Evolutionary conservation across 1,140 invertebrate genomes (phyloP).

Genomic region (Caerostris extrusa): DNA sequence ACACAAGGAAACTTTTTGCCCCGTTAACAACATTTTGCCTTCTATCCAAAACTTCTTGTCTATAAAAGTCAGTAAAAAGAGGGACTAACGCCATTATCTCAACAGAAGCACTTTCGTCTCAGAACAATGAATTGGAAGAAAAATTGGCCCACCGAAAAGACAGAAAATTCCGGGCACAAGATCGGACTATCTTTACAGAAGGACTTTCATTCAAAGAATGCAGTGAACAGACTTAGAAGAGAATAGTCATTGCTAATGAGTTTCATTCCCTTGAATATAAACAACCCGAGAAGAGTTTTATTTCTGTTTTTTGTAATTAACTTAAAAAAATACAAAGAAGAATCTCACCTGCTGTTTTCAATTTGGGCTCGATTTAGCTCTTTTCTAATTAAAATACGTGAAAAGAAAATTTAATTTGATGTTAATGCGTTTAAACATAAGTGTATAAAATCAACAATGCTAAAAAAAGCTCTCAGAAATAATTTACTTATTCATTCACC

Average conservation of each 20-base stretch:
- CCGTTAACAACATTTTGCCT: conserved; percentile 16
- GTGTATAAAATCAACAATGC: no score
- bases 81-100: conserved; percentile 13
- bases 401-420: no score
- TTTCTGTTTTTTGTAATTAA: background rate
- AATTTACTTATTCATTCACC: no score
- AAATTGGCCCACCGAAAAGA: background rate
- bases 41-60: background rate
- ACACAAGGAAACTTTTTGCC: conserved; percentile 5
- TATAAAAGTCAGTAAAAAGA: background rate
- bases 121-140: conserved; percentile 34
- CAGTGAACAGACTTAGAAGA: background rate
- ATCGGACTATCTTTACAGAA: background rate
- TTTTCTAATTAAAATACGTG: no score
- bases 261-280: conserved; percentile 23
- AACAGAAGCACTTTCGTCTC: conserved; percentile 29
- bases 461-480: no score
- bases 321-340: background rate
- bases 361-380: no score
- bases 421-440: no score
- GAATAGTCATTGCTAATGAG: conserved; percentile 1
- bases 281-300: background rate
- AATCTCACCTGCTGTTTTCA: no score
- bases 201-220: background rate
- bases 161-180: background rate